Percentiles rank a stretch among this genome's conserved stretches.
These are phyloP conservation scores for Harpegnathos saltator DNA, from an alignment of 1,140 invertebrate genomes.

Conservation along the genomic window DNA sequence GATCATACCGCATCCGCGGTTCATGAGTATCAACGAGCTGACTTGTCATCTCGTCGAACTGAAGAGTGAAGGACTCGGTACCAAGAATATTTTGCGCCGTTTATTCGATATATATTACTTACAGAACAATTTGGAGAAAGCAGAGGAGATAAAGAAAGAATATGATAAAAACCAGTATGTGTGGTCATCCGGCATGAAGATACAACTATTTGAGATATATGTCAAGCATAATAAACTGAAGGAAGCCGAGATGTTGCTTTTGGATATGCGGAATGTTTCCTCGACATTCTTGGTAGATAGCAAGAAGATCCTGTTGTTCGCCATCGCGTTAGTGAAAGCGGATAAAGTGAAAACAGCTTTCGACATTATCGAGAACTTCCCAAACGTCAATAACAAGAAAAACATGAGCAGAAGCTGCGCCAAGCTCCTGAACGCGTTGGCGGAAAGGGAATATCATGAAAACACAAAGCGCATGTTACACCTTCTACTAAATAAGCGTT, in stretches of 20 bases:
- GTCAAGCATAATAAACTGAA: slow-evolving; percentile 84
- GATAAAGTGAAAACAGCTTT: slow-evolving; percentile 84
- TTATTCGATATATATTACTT: slow-evolving; percentile 85
- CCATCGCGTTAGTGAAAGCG: slow-evolving; percentile 85
- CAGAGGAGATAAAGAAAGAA: slow-evolving; percentile 83
- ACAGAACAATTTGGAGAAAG: slow-evolving; percentile 84
- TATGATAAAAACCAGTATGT: slow-evolving; percentile 83
- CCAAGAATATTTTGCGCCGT: slow-evolving; percentile 85
- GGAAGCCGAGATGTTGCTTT: slow-evolving; percentile 83
- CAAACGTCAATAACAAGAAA: slow-evolving; percentile 76
- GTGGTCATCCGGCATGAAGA: slow-evolving; percentile 87
- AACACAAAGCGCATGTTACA: slow-evolving; percentile 84
- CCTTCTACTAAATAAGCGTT: slow-evolving; percentile 83
- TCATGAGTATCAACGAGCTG: slow-evolving; percentile 86
- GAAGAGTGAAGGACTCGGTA: slow-evolving; percentile 86
- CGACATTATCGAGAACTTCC: slow-evolving; percentile 82
- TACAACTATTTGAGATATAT: slow-evolving; percentile 86
- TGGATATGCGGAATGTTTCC: slow-evolving; percentile 82
- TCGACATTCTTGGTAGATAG: slow-evolving; percentile 86
- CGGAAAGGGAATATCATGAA: slow-evolving; percentile 75
- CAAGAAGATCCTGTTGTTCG: slow-evolving; percentile 87
- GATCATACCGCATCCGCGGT: slow-evolving; percentile 76
- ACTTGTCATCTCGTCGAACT: slow-evolving; percentile 86
- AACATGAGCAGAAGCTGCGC: slow-evolving; percentile 84
- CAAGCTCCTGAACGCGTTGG: slow-evolving; percentile 84